Evolutionary conservation across 1,140 invertebrate genomes (phyloP), one percentile per base, ranked within the genome.

Genomic region (Caenorhabditis remanei): DNA sequence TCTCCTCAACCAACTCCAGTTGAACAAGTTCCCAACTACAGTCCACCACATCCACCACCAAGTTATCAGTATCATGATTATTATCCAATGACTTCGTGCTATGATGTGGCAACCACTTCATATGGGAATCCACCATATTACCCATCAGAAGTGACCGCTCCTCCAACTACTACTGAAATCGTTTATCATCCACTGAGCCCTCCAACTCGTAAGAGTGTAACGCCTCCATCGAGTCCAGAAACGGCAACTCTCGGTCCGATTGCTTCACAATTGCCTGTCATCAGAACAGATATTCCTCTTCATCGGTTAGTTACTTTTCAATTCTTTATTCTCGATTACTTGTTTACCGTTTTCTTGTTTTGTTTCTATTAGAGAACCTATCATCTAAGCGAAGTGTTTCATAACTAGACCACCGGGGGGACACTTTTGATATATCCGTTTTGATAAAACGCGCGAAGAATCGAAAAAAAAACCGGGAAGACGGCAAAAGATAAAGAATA

Each of bases 391-490:
- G 14, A 79, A 79, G 14, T 24, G 21, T 79, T 50, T 79, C 46
- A 79, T 79, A 79, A 79, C 16, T 43, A 46, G 65, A 40, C 65
- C 65, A 46, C 65, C 65, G 65, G 65, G 16, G 21, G 32, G 16
- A 53, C 9, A 65, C 4, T 32, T 53, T 53, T 53, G 50, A 11
- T 11, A 79, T 79, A 79, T 79, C 71, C 71, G 40, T 71, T 79
- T 50, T 79, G 71, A 79, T 79, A 79, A 79, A 79, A 79, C 16
- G 71, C 71, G 71, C 71, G 7, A 71, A 71, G 41, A 71, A 32
- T 32, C 32, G 32, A 40, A 24, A 41, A 79, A 75, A 79, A 79
- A 48, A 50, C 19, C 71, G 46, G 46, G n/a, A 79, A 50, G 9
- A 4, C 56, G 50, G 32, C 4, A 67, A 67, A 67, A 9, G 63